These are phyloP conservation scores for Zosterops japonicus DNA, from an alignment of 2,113 vertebrate genomes.

Conservation along the genomic window DNA sequence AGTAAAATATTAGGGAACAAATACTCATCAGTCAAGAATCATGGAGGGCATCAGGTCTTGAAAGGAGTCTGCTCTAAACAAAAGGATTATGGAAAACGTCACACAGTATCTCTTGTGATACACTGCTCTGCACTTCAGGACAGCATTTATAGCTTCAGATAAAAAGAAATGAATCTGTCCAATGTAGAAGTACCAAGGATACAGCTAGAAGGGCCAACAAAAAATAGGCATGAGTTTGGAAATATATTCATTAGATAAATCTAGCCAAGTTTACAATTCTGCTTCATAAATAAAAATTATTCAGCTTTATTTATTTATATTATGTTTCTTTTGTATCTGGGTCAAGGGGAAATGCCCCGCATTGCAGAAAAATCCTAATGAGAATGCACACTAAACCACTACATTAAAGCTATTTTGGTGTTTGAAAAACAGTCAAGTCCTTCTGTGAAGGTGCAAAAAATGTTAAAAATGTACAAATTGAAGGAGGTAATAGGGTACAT, in stretches of 20 bases:
- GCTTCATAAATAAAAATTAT: neutral
- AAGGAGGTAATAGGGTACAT: neutral
- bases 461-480: slow-evolving; percentile 23
- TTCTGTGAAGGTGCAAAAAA: slow-evolving; percentile 17
- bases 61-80: neutral
- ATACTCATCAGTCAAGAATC: neutral
- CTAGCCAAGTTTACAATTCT: neutral
- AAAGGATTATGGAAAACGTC: neutral
- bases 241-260: neutral
- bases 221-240: neutral
- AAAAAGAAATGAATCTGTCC: neutral
- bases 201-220: neutral
- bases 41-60: neutral
- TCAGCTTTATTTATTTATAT: neutral
- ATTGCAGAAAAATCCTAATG: neutral
- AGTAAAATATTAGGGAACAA: neutral
- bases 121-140: neutral
- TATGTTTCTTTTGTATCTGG: neutral
- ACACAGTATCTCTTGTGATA: neutral
- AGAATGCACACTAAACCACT: neutral
- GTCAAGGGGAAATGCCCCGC: neutral
- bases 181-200: neutral
- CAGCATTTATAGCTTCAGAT: neutral
- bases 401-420: neutral
- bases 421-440: neutral